These are phyloP conservation scores for Chouioia cunea DNA, from an alignment of 2,888 invertebrate species.

Conservation along the genomic window DNA sequence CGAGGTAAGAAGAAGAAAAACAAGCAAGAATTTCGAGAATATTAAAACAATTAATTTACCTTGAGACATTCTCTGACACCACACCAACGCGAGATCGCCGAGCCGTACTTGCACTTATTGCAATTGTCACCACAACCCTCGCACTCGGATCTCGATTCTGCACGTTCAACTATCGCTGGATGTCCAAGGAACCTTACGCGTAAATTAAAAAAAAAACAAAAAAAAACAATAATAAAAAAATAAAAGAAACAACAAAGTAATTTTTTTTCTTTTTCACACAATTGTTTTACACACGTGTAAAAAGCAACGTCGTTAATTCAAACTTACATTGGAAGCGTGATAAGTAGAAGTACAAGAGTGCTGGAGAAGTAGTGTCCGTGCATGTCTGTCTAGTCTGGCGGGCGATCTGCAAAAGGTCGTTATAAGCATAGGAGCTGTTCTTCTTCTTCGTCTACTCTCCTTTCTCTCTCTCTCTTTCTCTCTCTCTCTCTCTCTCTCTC, in stretches of 20 bases:
- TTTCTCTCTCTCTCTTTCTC: not conserved
- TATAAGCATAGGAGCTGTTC: not conserved
- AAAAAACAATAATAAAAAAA: no score
- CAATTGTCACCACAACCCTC: conserved; percentile 56
- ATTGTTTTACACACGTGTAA: no score
- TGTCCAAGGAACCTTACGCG: conserved; percentile 52
- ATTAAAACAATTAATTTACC: conserved; percentile 45
- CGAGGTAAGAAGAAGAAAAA: not conserved
- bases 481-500: not conserved
- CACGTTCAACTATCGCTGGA: conserved; percentile 54
- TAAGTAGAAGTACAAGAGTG: not conserved
- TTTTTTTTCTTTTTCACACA: no score
- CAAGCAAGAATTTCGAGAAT: no score
- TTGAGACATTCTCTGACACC: conserved; percentile 57
- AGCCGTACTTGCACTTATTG: conserved; percentile 57
- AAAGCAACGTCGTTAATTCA: no score
- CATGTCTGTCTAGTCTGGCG: not conserved
- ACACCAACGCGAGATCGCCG: conserved; percentile 52
- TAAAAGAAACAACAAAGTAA: no score
- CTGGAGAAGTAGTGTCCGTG: conserved; percentile 2
- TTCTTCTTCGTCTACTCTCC: not conserved
- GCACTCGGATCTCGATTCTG: conserved; percentile 51
- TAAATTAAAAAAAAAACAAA: no score
- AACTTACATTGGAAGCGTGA: not conserved
- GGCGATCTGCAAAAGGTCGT: not conserved